Percentiles rank a stretch among this genome's conserved stretches.
phyloP scores from a whole-genome alignment of 2,888 invertebrate genomes.

The Halictus quadricinctus region DNA sequence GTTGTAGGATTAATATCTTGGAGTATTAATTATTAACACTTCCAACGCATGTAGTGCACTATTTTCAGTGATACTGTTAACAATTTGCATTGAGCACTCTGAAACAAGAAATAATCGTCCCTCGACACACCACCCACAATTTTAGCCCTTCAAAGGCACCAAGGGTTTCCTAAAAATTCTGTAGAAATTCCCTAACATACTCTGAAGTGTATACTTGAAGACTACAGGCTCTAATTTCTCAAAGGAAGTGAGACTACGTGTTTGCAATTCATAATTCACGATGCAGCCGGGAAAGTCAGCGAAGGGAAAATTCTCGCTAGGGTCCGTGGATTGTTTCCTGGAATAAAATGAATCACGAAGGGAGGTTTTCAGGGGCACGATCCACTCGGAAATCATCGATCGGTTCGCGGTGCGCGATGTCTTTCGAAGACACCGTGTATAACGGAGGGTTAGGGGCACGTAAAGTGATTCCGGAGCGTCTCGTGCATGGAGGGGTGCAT shows the following conservation, averaged over 20 bases:
- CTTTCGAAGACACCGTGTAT: constrained; percentile 2
- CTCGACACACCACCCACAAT: neutral
- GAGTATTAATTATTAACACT: too few relatives aligned
- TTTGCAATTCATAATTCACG: neutral
- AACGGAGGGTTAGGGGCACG: constrained; percentile 26
- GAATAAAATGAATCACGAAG: neutral
- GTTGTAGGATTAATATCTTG: too few relatives aligned
- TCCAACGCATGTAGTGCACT: neutral
- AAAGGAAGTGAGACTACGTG: neutral
- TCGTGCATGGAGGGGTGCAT: constrained; percentile 44
- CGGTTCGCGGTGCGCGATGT: neutral
- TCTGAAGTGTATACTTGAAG: neutral
- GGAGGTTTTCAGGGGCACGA: neutral
- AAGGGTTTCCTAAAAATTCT: neutral
- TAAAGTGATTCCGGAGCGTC: constrained; percentile 34
- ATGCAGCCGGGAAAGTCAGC: neutral
- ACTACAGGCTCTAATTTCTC: neutral
- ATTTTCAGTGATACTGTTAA: neutral
- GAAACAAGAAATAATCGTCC: too few relatives aligned
- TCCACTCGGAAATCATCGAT: neutral
- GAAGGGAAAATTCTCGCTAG: neutral
- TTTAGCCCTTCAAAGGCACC: neutral
- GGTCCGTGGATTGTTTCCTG: neutral
- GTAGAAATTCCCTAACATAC: neutral
- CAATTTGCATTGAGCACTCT: neutral